Percentiles rank a stretch among this genome's conserved stretches.
Evolutionary conservation across 2,797 vertebrate genomes (phyloP).

Genomic region (Vireo griseus): DNA sequence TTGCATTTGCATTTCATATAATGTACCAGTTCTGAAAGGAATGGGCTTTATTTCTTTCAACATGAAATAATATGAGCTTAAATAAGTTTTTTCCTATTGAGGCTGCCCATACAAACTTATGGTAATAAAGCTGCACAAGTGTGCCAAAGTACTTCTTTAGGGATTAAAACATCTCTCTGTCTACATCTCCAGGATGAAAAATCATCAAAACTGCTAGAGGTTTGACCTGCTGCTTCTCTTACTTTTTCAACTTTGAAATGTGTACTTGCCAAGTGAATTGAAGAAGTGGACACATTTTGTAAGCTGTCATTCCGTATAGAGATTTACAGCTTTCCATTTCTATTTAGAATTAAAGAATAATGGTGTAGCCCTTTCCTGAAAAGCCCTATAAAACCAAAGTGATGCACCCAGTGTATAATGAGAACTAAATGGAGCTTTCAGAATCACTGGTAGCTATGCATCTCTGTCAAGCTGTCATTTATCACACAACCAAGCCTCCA

Average conservation of each 20-base stretch:
- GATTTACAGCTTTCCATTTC: constrained; percentile 70
- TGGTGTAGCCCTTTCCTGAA: constrained; percentile 59
- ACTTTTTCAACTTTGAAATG: constrained; percentile 37
- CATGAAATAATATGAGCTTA: not conserved
- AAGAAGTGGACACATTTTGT: constrained; percentile 47
- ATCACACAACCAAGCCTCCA: not conserved
- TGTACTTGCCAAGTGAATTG: constrained; percentile 27
- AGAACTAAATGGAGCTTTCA: constrained; percentile 61
- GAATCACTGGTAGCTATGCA: constrained; percentile 48
- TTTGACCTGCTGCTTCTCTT: constrained; percentile 30
- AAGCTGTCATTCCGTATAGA: constrained; percentile 63
- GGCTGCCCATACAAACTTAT: not conserved
- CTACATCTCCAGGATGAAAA: constrained; percentile 5
- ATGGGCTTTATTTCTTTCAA: not conserved
- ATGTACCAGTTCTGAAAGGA: not conserved
- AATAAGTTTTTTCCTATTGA: not conserved
- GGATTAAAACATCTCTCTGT: not conserved
- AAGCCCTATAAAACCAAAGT: constrained; percentile 56
- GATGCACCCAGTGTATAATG: constrained; percentile 48
- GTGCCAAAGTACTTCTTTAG: not conserved
- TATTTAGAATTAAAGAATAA: constrained; percentile 66
- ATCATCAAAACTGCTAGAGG: not conserved
- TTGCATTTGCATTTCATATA: not conserved
- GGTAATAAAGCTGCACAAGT: not conserved
- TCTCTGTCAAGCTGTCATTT: constrained; percentile 52